Evolutionary conservation across 2,797 vertebrate genomes (phyloP), one percentile per base, ranked within the genome.

Genomic region (Vultur gryphus): DNA sequence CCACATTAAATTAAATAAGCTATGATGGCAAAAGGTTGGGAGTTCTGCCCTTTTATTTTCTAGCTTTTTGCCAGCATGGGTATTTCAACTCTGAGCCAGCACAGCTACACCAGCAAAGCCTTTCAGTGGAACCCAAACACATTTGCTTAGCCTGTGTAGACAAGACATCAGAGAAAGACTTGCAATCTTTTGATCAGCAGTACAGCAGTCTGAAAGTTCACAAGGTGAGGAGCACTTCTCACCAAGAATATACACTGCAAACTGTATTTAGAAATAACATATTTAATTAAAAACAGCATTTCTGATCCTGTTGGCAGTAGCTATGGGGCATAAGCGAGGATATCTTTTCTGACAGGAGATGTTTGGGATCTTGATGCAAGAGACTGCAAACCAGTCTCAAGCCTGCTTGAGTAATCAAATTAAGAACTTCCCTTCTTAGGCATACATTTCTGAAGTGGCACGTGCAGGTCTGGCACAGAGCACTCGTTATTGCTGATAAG

Each of bases 211-310:
- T 95, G 90, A 94, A 97, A 96, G 93, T 95, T 97, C 95, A 96
- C 91, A 94, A 95, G 86, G 93, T 96, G 89, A 94, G 93, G 82
- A 84, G 43, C 23, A 31, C 55, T 97, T 97, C 94, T 96, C 95
- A 93, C 94, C 93, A 93, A 96, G 84, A 96, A 95, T 70, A 91
- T 88, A 93, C 71, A 64, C 93, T 95, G 95, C 89, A 91, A 96
- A 96, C 67, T 94, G 91, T 80, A 96, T 97, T 96, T 96, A 89
- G 96, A 96, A 96, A 89, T 91, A 96, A 97, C 91, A 71, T 95
- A 97, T 97, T 97, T 97, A 97, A 97, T 97, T 97, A 97, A 97
- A 97, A 96, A 43, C 90, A 97, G 46, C 93, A 93, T 97, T 97
- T 97, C 91, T 96, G 93, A 97, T 95, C 92, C 93, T 97, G 97